These are phyloP conservation scores for Gambusia holbrooki DNA, from an alignment of 2,113 vertebrate genomes.

Conservation along the genomic window DNA sequence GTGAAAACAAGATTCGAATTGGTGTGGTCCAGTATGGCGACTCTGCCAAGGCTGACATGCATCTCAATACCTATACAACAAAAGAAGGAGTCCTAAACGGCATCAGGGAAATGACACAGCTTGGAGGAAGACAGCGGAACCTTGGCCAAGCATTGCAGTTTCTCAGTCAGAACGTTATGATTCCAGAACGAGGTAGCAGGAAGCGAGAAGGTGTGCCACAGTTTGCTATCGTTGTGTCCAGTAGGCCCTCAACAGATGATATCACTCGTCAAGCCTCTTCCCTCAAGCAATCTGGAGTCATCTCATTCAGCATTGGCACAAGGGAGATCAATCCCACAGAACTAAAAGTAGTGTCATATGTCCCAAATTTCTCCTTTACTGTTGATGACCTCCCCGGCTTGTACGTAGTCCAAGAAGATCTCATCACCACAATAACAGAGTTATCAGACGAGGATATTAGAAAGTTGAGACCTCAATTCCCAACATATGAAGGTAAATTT, in stretches of 20 bases:
- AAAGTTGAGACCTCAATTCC: constrained; percentile 60
- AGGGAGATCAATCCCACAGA: constrained; percentile 84
- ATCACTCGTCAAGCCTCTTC: constrained; percentile 76
- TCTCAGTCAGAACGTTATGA: constrained; percentile 82
- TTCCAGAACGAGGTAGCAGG: constrained; percentile 82
- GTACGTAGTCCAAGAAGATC: constrained; percentile 78
- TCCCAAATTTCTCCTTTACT: constrained; percentile 81
- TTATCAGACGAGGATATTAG: constrained; percentile 75
- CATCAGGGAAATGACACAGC: constrained; percentile 75
- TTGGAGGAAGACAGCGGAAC: constrained; percentile 86
- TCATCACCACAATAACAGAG: constrained; percentile 75
- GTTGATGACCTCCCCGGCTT: constrained; percentile 87
- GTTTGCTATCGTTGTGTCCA: constrained; percentile 89
- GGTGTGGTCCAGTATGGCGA: constrained; percentile 90
- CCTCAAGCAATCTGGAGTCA: constrained; percentile 83
- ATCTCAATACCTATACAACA: constrained; percentile 86
- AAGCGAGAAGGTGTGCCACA: constrained; percentile 86
- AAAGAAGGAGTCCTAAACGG: constrained; percentile 80
- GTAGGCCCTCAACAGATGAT: constrained; percentile 87
- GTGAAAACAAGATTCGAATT: constrained; percentile 85
- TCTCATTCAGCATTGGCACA: constrained; percentile 90
- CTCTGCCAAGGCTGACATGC: constrained; percentile 81
- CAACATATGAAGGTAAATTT: constrained; percentile 64
- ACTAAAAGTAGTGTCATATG: constrained; percentile 85
- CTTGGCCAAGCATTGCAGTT: constrained; percentile 89